Evolutionary conservation across 37 sponge, comb jelly and placozoan genomes (phyloP), one percentile per base, ranked within the genome.

Genomic region (Amphimedon queenslandica): DNA sequence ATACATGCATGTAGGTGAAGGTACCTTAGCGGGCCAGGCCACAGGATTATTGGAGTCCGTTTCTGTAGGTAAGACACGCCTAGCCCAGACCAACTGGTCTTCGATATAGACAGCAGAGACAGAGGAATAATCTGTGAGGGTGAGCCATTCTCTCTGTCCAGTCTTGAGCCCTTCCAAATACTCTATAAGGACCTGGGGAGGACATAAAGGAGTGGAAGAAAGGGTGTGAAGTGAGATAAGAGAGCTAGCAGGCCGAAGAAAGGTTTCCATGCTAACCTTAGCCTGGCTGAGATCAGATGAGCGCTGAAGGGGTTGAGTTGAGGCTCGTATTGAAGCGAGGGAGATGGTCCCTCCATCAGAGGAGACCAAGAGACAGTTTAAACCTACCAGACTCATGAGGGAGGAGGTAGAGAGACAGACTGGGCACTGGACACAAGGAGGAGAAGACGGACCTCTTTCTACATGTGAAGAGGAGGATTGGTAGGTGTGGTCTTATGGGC

Each of bases 1-100:
- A n/a, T n/a, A n/a, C n/a, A n/a, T n/a, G n/a, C n/a, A n/a, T n/a
- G n/a, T n/a, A n/a, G n/a, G n/a, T 47, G 53, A 47, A 47, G 75
- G 70, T 40, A 86, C 87, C 77, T 63, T 74, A 23, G 90, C 80
- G 6, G 90, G 90, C 90, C 90, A 89, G 0, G 85, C 90, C 8
- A 89, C 90, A 28, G 80, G 81, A n/a, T 70, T 8, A 13, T 58
- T 79, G 30, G 63, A 58, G 57, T 77, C 77, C 5, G 34, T 65
- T 61, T 77, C 77, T 4, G 34, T 65, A 8, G 74, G 37, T 21
- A 87, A 51, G 1, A 80, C 38, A 29, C 90, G 76, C 56, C 75
- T 83, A 38, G 90, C 90, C 90, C 90, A 89, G 25, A 84, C 76
- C 36, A 89, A 79, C 32, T 57, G 63, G 55, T 75, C 60, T 61